phyloP scores from a whole-genome alignment of 1,140 invertebrate genomes.

The Gonatopus flavifemur region DNA sequence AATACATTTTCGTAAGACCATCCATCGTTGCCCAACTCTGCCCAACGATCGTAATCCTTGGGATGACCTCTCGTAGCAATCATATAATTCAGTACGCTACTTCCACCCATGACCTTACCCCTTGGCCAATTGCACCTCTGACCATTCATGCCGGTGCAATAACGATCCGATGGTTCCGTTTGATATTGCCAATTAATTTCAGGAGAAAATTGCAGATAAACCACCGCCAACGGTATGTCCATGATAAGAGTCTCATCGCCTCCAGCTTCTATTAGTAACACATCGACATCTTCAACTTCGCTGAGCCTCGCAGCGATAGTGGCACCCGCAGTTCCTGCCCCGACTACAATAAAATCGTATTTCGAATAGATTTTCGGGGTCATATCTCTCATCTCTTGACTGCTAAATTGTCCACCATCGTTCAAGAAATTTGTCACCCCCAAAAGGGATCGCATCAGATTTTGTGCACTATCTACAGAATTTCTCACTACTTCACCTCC shows the following conservation, averaged over 20 bases:
- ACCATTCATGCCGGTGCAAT: slow-evolving; percentile 55
- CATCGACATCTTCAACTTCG: slow-evolving; percentile 60
- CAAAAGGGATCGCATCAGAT: no score
- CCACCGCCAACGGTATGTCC: slow-evolving; percentile 69
- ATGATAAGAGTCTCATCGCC: slow-evolving; percentile 61
- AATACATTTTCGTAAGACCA: slow-evolving; percentile 84
- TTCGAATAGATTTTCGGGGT: slow-evolving; percentile 33
- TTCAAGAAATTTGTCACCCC: not conserved
- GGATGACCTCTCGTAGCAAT: slow-evolving; percentile 82
- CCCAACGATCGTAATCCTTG: slow-evolving; percentile 80
- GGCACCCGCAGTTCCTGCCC: slow-evolving; percentile 74
- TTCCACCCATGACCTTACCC: slow-evolving; percentile 81
- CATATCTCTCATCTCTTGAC: slow-evolving; percentile 34
- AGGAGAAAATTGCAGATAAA: slow-evolving; percentile 63
- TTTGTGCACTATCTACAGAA: no score
- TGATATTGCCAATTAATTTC: slow-evolving; percentile 71
- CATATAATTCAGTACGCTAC: slow-evolving; percentile 88
- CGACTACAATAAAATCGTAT: slow-evolving; percentile 70
- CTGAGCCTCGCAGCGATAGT: slow-evolving; percentile 68
- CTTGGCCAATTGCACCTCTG: slow-evolving; percentile 69
- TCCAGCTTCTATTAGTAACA: slow-evolving; percentile 72
- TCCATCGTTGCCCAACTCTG: slow-evolving; percentile 70
- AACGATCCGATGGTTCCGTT: slow-evolving; percentile 61
- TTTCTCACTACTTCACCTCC: no score
- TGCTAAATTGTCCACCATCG: not conserved